phyloP scores from a whole-genome alignment of 2,797 vertebrate species.

The Podarcis siculus region DNA sequence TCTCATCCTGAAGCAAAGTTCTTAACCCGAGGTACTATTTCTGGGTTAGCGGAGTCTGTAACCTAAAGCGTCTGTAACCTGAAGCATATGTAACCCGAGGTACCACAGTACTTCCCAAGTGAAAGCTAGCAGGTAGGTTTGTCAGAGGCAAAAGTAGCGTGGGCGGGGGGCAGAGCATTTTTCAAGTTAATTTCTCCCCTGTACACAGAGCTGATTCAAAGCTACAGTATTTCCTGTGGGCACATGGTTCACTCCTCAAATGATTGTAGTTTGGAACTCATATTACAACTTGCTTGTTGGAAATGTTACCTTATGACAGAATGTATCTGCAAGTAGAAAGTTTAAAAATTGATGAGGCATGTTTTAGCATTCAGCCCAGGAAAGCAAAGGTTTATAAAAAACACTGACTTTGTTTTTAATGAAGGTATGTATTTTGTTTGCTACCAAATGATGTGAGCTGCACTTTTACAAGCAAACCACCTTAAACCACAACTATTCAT shows the following conservation, averaged over 20 bases:
- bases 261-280: neutral
- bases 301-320: neutral
- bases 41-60: too few species aligned
- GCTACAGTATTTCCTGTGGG: neutral
- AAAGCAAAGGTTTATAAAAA: neutral
- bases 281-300: neutral
- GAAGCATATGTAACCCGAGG: too few species aligned
- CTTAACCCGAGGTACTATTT: too few species aligned
- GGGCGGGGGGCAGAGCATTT: neutral
- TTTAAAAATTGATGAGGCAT: neutral
- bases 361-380: neutral
- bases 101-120: neutral
- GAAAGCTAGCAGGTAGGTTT: neutral
- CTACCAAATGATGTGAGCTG: neutral
- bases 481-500: neutral
- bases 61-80: too few species aligned
- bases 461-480: too few species aligned
- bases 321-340: neutral
- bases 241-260: neutral
- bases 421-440: neutral
- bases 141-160: neutral
- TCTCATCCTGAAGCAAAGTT: too few species aligned
- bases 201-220: neutral
- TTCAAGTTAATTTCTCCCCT: neutral
- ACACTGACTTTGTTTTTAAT: neutral